A percentile compares a stretch with the other conserved stretches of the same genome.
phyloP scores from a whole-genome alignment of 2,888 invertebrate genomes.

The Prosopocoilus inquinatus region DNA sequence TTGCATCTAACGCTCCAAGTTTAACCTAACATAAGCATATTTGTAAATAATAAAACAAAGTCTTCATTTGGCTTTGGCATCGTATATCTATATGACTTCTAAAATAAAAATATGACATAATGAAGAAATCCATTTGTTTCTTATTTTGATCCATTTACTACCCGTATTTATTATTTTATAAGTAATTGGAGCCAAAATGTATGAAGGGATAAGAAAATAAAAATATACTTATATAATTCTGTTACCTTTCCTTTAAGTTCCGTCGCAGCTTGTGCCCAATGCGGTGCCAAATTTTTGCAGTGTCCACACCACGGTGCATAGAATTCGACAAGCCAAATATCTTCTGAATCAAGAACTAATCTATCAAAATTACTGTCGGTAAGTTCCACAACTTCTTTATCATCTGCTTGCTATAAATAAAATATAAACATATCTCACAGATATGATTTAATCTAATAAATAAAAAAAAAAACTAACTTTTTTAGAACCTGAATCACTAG shows the following conservation, averaged over 20 bases:
- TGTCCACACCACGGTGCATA: slow-evolving; percentile 97
- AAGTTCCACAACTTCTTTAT: slow-evolving; percentile 79
- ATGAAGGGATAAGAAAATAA: too few species aligned
- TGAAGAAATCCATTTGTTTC: too few species aligned
- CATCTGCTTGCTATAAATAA: slow-evolving; percentile 41
- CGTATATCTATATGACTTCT: too few species aligned
- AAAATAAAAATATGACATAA: too few species aligned
- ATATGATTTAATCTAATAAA: not conserved
- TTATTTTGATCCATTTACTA: too few species aligned
- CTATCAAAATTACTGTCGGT: slow-evolving; percentile 96
- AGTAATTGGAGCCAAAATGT: too few species aligned
- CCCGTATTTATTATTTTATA: too few species aligned
- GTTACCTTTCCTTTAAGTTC: slow-evolving; percentile 92
- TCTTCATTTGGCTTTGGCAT: too few species aligned
- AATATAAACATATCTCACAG: slow-evolving; percentile 1
- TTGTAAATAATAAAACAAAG: too few species aligned
- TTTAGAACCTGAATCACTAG: slow-evolving; percentile 40
- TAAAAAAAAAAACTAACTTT: not conserved
- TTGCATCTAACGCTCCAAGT: slow-evolving; percentile 94
- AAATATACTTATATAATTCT: not conserved
- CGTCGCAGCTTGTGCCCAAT: slow-evolving; percentile 93
- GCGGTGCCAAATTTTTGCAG: slow-evolving; percentile 94
- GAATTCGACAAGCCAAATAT: slow-evolving; percentile 97
- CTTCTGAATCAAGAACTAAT: slow-evolving; percentile 86
- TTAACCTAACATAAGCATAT: slow-evolving; percentile 59